Conservation (phyloP, 1,140 invertebrate genomes). For the Helicoverpa zea region DNA sequence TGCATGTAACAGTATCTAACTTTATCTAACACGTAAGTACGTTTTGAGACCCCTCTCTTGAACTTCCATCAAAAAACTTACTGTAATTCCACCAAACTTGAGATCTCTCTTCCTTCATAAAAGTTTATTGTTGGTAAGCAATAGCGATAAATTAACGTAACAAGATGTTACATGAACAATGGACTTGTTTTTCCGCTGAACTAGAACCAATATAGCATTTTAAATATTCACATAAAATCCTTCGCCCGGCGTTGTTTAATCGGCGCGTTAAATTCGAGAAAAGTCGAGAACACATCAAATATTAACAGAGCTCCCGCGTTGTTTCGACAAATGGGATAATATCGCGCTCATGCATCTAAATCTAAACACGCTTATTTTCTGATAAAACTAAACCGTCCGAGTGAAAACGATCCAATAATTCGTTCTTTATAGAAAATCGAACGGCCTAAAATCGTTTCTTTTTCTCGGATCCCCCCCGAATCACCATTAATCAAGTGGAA, state of each 20-base stretch:
- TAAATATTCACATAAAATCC: constrained; percentile 86
- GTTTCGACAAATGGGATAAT: constrained; percentile 84
- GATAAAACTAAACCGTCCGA: constrained; percentile 70
- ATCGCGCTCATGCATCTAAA: constrained; percentile 81
- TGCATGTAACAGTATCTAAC: constrained; percentile 40
- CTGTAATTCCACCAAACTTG: constrained; percentile 16
- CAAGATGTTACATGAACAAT: constrained; percentile 71
- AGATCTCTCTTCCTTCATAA: constrained; percentile 38
- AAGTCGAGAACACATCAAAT: constrained; percentile 86
- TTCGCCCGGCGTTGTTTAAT: constrained; percentile 84
- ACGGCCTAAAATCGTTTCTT: constrained; percentile 75
- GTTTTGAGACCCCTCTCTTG: constrained; percentile 1
- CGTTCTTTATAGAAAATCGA: constrained; percentile 74
- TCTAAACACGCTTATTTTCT: constrained; percentile 72
- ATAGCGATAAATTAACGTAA: constrained; percentile 59
- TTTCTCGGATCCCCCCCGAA: constrained; percentile 72
- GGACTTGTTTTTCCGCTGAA: constrained; percentile 69
- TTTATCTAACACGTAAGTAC: constrained; percentile 20
- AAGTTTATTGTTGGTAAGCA: constrained; percentile 43
- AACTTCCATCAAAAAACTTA: constrained; percentile 28
- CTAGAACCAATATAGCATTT: constrained; percentile 85
- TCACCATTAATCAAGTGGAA: constrained; percentile 86
- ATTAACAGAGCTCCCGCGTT: constrained; percentile 80
- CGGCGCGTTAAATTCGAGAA: constrained; percentile 85
- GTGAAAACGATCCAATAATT: constrained; percentile 69